Evolutionary conservation across 2,888 invertebrate species (phyloP), one percentile per base, ranked within the genome.

Genomic region (Junonia oenone): DNA sequence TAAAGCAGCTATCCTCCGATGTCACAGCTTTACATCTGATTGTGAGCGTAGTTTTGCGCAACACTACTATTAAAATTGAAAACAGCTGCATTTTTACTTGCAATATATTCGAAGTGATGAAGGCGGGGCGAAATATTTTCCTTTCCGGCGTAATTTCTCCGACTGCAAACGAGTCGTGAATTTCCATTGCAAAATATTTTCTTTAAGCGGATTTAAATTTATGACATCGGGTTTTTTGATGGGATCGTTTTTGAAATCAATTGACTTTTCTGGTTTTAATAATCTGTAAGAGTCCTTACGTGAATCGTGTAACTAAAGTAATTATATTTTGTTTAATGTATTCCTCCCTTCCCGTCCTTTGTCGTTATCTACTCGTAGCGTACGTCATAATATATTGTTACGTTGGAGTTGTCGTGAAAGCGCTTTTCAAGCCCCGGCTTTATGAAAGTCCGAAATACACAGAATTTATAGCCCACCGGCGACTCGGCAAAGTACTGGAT

Each of bases 381-480:
- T 35, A 35, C 14, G 35, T 35, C 35, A 35, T 35, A 47, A 48
- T 48, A 48, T 47, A 15, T 17, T 33, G 38, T 40, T 51, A 51
- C 27, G 27, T 26, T 31, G 47, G 45, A 48, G 47, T 45, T 55
- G 51, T 52, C 46, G 46, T 52, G 52, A 55, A 51, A 58, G 55
- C 50, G 50, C 53, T 59, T 57, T 61, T 52, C 52, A 43, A 49
- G 46, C 43, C 38, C 54, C 45, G 61, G 59, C 62, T 57, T 62
- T 61, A 61, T 59, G 57, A 63, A 61, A 65, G 64, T 59, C 61
- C 59, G 56, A 57, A 61, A 62, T 60, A 57, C 60, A 48, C 51
- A 46, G 55, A 59, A 63, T 66, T 66, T 64, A 66, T 61, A 48
- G 35, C 52, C 40, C 51, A 45, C 35, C 45, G 43, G 51, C 46